Conservation (phyloP, 2,113 vertebrate species). For the Centrocercus urophasianus region DNA sequence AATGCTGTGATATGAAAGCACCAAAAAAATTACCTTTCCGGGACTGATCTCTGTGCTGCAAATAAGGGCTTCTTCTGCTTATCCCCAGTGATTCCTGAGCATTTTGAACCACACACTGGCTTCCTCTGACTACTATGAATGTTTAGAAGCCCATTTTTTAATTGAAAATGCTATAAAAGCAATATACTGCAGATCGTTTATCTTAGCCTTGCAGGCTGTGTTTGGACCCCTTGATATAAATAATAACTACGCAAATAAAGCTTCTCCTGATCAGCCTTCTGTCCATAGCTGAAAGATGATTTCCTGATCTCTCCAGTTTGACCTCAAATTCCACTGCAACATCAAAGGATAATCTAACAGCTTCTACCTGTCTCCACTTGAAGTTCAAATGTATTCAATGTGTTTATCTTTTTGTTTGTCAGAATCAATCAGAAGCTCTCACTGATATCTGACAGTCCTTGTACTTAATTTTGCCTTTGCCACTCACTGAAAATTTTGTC, state of each 20-base stretch:
- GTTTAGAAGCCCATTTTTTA: slow-evolving; percentile 17
- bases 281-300: not conserved
- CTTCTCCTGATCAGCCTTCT: not conserved
- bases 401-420: slow-evolving; percentile 17
- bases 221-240: not conserved
- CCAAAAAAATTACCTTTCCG: not conserved
- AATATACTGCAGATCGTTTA: slow-evolving; percentile 2
- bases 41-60: not conserved
- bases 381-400: not conserved
- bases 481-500: slow-evolving; percentile 1
- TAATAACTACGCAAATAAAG: not conserved
- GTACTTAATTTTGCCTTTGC: not conserved
- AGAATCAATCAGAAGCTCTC: not conserved
- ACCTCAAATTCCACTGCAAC: not conserved
- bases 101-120: not conserved
- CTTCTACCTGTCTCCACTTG: not conserved
- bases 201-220: not conserved
- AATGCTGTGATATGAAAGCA: not conserved
- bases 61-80: not conserved
- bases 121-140: not conserved
- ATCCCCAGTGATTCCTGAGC: not conserved
- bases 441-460: not conserved
- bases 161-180: slow-evolving; percentile 21
- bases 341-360: not conserved
- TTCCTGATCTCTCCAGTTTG: not conserved